Percentiles rank a stretch among this genome's conserved stretches.
Conservation (phyloP, 2,113 vertebrate genomes). For the Acrocephalus arundinaceus region DNA sequence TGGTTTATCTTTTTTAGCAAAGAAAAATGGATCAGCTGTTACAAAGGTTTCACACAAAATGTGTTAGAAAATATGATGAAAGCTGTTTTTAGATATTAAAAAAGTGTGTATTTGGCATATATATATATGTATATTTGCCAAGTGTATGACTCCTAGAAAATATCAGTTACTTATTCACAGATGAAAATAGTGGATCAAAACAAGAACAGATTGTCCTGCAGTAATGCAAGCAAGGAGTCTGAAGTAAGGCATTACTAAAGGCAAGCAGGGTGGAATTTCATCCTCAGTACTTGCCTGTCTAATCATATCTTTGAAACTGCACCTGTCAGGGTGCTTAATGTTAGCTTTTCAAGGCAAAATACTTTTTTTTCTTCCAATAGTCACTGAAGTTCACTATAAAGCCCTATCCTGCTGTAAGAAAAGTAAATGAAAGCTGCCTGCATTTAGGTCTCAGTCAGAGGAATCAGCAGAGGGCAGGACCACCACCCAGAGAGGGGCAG, state of each 20-base stretch:
- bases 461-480: not conserved
- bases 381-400: not conserved
- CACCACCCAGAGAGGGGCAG: not conserved
- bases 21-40: not conserved
- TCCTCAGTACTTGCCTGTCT: accelerated
- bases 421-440: not conserved
- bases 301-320: not conserved
- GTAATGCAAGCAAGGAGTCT: not conserved
- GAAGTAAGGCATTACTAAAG: not conserved
- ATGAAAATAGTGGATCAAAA: not conserved
- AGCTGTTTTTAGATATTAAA: not conserved
- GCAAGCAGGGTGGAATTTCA: not conserved
- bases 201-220: not conserved
- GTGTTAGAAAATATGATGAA: not conserved
- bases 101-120: not conserved
- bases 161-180: not conserved
- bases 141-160: not conserved
- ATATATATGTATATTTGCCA: not conserved
- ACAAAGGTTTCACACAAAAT: not conserved
- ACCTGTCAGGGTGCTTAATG: not conserved
- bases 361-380: not conserved
- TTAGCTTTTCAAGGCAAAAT: not conserved
- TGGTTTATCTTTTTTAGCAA: not conserved
- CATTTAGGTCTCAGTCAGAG: not conserved
- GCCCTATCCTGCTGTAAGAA: not conserved